Base-by-base conservation (phyloP, 2,888 invertebrate species). In the Clostera curtula region DNA sequence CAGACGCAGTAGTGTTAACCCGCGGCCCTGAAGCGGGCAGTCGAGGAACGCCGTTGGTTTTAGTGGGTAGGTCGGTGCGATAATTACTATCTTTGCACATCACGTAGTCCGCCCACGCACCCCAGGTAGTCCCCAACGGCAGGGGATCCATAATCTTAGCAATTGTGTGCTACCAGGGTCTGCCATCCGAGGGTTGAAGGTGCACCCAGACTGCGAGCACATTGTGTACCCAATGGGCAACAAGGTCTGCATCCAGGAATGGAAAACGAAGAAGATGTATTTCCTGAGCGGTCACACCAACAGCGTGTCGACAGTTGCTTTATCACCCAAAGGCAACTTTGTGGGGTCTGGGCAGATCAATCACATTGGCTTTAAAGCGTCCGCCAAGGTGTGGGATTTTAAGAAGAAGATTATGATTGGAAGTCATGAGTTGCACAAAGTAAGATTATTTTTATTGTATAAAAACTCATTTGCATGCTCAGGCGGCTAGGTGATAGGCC, bases 311-410 rank as follows among this genome's bases (percentile, higher is more conserved):
- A 87, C 93, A 2, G 79, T 95, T 11, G 90, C 91, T 24, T 66
- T 95, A 6, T 96, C 97, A 5, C 82, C 85, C 1, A 84, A 88
- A 25, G 83, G 97, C 12, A 89, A 89, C 11, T 93, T 88, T 52
- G 80, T 97, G 18, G 97, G 94, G 3, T 95, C 96, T 0, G 97
- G 97, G 0, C 96, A 97, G 73, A 88, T 92, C 18, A 96, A 93
- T 58, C 93, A 95, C 57, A 93, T 95, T 68, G 97, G 97, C 3
- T 96, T 96, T 65, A 93, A 93, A 67, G 90, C 96, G 0, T 87
- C 89, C 31, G 91, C 94, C 0, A 95, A 95, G 41, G 70, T 97
- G 8, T 97, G 97, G 97, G 89, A 95, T 58, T 96, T 91, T 59
- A 83, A 88, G 7, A 86, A 84, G 25, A 87, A 86, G 39, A 70